Evolutionary conservation across 2,888 invertebrate genomes (phyloP).

Genomic region (Blastobasis adustella): DNA sequence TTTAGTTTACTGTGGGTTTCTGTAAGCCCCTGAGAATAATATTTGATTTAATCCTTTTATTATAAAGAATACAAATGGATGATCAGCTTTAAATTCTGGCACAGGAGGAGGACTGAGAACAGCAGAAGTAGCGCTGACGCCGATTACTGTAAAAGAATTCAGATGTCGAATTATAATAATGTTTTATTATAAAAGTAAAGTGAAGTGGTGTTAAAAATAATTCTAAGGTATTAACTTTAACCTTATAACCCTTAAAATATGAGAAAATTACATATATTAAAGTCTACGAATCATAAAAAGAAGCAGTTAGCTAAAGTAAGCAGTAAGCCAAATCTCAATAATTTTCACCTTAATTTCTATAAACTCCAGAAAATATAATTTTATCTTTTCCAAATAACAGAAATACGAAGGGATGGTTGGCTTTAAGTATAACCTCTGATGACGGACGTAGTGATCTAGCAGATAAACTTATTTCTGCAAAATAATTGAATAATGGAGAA

Average conservation of each 20-base stretch:
- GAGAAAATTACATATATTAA: too few relatives aligned
- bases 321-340: background rate
- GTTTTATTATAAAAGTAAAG: too few relatives aligned
- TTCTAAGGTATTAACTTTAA: background rate
- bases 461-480: too few relatives aligned
- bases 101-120: too few relatives aligned
- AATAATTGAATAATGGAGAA: background rate
- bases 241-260: background rate
- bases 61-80: too few relatives aligned
- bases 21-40: too few relatives aligned
- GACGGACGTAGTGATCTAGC: background rate
- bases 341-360: background rate
- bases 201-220: background rate
- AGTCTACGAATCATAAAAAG: background rate
- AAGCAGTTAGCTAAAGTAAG: background rate
- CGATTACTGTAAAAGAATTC: too few relatives aligned
- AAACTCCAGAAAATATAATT: background rate
- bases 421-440: slow-evolving; percentile 1
- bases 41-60: too few relatives aligned
- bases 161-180: too few relatives aligned
- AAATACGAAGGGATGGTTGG: slow-evolving; percentile 6
- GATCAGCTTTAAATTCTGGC: too few relatives aligned
- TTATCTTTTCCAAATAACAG: slow-evolving; percentile 3
- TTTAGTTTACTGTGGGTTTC: too few relatives aligned
- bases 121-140: too few relatives aligned